These are phyloP conservation scores for Rambutsinella grinnellia DNA, from an alignment of 2,888 invertebrate genomes.

Conservation along the genomic window DNA sequence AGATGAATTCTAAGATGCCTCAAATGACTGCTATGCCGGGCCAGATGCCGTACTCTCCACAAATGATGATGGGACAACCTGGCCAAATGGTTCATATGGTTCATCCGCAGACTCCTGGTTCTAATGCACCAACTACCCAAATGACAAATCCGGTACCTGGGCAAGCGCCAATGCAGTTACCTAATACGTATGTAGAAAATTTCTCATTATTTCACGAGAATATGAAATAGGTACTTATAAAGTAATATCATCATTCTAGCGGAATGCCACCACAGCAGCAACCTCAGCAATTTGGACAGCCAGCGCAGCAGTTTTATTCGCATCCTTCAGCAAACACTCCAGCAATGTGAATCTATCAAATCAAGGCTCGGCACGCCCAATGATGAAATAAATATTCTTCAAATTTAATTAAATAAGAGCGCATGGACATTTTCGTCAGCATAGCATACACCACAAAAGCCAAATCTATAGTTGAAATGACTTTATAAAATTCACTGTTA, in stretches of 20 bases:
- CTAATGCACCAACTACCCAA: conserved; percentile 6
- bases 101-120: conserved; percentile 18
- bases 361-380: no score
- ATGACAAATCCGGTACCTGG: conserved; percentile 30
- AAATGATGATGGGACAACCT: conserved; percentile 48
- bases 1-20: conserved; percentile 29
- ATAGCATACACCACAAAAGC: no score
- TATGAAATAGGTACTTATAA: no score
- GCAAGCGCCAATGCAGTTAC: conserved; percentile 37
- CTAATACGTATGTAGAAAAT: conserved; percentile 28
- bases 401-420: no score
- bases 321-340: conserved; percentile 46
- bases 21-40: conserved; percentile 43
- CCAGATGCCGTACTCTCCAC: conserved; percentile 40
- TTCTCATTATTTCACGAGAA: not conserved
- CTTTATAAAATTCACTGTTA: no score
- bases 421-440: no score
- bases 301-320: conserved; percentile 37
- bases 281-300: conserved; percentile 45
- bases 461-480: no score
- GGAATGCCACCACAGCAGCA: conserved; percentile 33
- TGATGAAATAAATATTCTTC: no score
- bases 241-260: no score
- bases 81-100: conserved; percentile 30
- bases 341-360: conserved; percentile 41